A percentile compares a stretch with the other conserved stretches of the same genome.
Conservation (phyloP, 2,113 vertebrate species). For the Cepphus grylle region DNA sequence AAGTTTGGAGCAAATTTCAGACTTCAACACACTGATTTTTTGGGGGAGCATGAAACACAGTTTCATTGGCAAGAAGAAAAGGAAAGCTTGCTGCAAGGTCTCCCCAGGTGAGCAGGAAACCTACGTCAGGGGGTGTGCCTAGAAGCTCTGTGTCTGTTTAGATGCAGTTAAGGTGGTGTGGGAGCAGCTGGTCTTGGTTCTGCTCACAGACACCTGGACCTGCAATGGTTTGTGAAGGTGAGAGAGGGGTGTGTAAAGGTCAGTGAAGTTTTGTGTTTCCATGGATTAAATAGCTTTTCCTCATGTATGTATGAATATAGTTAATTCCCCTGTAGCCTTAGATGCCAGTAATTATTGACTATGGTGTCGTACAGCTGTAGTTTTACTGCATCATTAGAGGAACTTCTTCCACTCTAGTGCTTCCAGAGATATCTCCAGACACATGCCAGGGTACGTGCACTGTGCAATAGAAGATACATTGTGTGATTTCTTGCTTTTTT, state of each 20-base stretch:
- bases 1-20: background rate
- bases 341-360: background rate
- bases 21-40: fast-evolving
- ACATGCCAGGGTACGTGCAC: background rate
- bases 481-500: background rate
- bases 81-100: background rate
- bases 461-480: background rate
- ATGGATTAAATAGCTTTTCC: background rate
- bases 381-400: conserved; percentile 26
- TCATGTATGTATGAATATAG: background rate
- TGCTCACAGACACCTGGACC: fast-evolving
- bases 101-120: background rate
- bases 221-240: background rate
- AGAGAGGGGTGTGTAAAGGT: background rate
- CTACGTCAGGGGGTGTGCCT: fast-evolving
- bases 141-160: background rate
- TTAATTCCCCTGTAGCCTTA: background rate
- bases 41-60: too few species aligned
- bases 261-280: background rate
- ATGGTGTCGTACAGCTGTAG: background rate
- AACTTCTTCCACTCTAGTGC: background rate
- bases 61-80: fast-evolving
- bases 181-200: background rate
- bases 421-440: background rate
- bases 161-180: fast-evolving